Base-by-base conservation (phyloP, 2,113 vertebrate species). In the Bubo scandiacus region DNA sequence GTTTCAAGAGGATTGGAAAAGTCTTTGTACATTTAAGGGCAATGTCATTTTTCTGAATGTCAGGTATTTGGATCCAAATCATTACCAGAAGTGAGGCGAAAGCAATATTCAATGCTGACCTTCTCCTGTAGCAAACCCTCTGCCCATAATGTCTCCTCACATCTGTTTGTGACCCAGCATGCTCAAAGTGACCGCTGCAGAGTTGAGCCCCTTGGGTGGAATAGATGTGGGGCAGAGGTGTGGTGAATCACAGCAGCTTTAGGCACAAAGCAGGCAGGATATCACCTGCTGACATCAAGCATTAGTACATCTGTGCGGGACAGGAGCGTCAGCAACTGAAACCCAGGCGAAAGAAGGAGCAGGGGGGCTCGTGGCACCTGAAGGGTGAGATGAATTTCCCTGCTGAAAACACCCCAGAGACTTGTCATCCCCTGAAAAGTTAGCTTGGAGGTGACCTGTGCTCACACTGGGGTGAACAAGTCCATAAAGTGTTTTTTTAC, bases 281-380 rank as follows among this genome's bases (percentile, higher is more conserved):
- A 81, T n/a, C 1, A 0, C 13, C 9, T 45, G 18, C n/a, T 63
- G 49, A n/a, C 17, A 21, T 12, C 2, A 0, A 23, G 23, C 1
- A 0, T 47, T 49, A n/a, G 43, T 26, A 30, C 10, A 30, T 55
- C 43, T 66, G 52, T 26, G 40, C 0, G 1, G 45, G 70, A 52
- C 20, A 51, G 57, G n/a, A 71, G 15, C 43, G 36, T 29, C 57
- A 61, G 52, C 40, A 92, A 77, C 62, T 43, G 65, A 89, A 92
- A 89, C 42, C 45, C 14, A 26, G 40, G 30, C 34, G 0, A 78
- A 86, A 14, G 13, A 9, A 82, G 11, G 26, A 62, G n/a, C 17
- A 15, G 25, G 14, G 21, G 6, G 6, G 6, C 8, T 52, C 2
- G 2, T 68, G 43, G 16, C 30, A 45, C 7, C 21, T 0, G 0